Base-by-base conservation (phyloP, 2,113 vertebrate species). In the Crypturellus undulatus region DNA sequence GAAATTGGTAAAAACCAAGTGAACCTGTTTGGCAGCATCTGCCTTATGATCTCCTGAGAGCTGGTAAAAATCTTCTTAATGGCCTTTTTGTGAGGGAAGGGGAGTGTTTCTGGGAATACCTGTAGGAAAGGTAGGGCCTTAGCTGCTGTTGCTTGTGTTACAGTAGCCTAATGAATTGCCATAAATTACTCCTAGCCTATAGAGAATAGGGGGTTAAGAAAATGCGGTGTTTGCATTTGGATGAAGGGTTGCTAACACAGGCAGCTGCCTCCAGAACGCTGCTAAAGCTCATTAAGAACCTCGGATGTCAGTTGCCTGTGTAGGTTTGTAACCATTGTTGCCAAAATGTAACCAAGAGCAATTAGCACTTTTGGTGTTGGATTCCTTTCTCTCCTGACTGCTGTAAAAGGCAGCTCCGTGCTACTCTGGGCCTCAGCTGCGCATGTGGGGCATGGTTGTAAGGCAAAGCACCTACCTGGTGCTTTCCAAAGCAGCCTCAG, bases 11-110 rank as follows among this genome's bases (percentile, higher is more conserved):
- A 89, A 89, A 92, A 84, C 60, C 93, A 80, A 79, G 77, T 62
- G 92, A 96, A 94, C 92, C 91, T 85, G 93, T 95, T 83, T 94
- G 90, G 64, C 94, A 75, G 78, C 79, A 90, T 87, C 84, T 77
- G 64, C 79, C 83, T 62, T 94, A 36, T 95, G 93, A 91, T 94
- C 87, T 95, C 91, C 82, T 76, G 80, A 28, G 34, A 84, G 73
- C 87, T 84, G 70, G 88, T 86, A 76, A 64, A 90, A 85, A 72
- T 51, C 90, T 77, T 38, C 70, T 92, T 96, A 95, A 96, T 97
- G 90, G 95, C 80, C 72, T 58, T 88, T 80, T 84, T 84, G 72
- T 43, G n/a, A 64, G 92, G 90, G 96, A 68, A 92, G 68, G 72
- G 95, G 75, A 18, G 12, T 60, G 14, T 70, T 73, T 91, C 82